Base-by-base conservation (phyloP, 2,888 invertebrate species). In the Temnothorax ravouxi region DNA sequence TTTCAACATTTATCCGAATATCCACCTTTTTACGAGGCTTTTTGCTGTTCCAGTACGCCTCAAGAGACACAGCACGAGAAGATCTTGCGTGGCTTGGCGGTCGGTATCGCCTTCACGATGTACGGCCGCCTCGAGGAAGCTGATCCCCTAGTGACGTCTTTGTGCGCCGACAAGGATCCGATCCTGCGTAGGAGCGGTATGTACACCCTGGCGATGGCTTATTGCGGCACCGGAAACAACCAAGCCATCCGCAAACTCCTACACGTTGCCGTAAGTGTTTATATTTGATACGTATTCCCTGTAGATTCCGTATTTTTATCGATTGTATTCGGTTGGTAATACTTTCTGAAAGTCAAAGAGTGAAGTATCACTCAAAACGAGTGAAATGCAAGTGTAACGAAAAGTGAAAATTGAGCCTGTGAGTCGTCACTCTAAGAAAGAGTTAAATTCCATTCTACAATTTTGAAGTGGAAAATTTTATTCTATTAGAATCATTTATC, bases 51-150 rank as follows among this genome's bases (percentile, higher is more conserved):
- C 95, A 97, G 96, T 98, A 98, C 95, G 98, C 98, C 21, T n/a
- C 98, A 98, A 95, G 99, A 99, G 94, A 99, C 99, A 62, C 98
- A 99, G 94, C 99, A 99, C 94, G 99, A 99, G 95, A 99, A 99
- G 95, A 99, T 99, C 93, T 96, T 99, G 83, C 97, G 99, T 62
- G 99, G 99, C 50, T 95, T 99, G 86, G 99, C 99, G 21, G 98
- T 99, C 8, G 99, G 99, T 85, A 99, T 99, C 88, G 97, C 99
- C 0, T 97, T 99, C 88, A 98, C 98, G 1, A 99, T 99, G 98
- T 99, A 99, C 94, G 99, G 99, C 13, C 97, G 99, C 29, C 96
- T 99, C 87, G 99, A 99, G 94, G 99, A 99, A 95, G 99, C 99
- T 13, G 99, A 99, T 95, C 97, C 98, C 6, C 96, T 99, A 76